Evolutionary conservation across 2,113 vertebrate genomes (phyloP), one percentile per base, ranked within the genome.

Genomic region (Aphyosemion australe): DNA sequence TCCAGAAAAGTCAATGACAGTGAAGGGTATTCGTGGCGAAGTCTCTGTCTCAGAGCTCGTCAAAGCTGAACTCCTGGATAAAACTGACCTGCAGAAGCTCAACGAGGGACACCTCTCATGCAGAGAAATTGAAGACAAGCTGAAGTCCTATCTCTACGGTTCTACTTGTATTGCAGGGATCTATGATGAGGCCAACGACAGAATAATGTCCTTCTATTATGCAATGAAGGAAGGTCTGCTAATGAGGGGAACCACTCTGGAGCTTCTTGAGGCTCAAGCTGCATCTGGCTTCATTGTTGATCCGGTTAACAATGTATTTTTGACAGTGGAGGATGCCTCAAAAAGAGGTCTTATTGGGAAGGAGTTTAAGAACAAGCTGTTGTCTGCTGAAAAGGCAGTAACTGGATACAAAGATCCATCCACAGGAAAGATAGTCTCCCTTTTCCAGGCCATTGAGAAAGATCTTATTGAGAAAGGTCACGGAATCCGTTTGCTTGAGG

Each of bases 391-490:
- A 89, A 94, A 91, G 81, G 97, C 97, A 2, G 97, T 99, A 69
- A 97, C 93, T 2, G 98, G 98, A 48, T 99, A 99, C 84, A 95
- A 76, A 65, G 98, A 99, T 72, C 97, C 97, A 20, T 65, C 92
- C 76, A 97, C 96, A 5, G 96, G 96, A 82, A 95, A 94, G 37
- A 96, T 87, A 26, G 95, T 99, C 87, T 99, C 98, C 50, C 89
- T 99, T 69, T 99, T 99, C 85, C 94, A 99, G 87, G 97, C 97
- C 37, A 99, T 99, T 92, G 96, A 96, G 65, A 97, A 96, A 81
- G 96, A 95, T 45, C 90, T 99, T 20, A 97, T 99, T 60, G 98
- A 98, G 83, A 96, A 93, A 87, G 96, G 95, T 69, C 98, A 99
- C 1, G 98, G 98, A 12, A 95, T 99, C 74, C 94, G 98, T 69